Evolutionary conservation across 1,140 invertebrate genomes (phyloP), one percentile per base, ranked within the genome.

Genomic region (Gonatopus flavifemur): DNA sequence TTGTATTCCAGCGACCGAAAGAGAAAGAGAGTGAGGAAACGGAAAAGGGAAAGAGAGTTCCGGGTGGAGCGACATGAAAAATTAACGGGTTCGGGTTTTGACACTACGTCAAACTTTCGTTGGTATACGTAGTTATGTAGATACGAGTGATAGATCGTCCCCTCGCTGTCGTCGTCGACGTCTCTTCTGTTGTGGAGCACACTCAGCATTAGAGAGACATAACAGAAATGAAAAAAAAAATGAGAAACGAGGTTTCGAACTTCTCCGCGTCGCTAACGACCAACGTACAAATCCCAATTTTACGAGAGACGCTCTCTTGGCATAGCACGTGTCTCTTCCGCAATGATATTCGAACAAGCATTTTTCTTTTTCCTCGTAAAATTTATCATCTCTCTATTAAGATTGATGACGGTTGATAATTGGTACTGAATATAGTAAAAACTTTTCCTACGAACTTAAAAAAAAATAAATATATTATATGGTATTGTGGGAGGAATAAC

Each of bases 71-170:
- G 56, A 55, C 64, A 62, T 71, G 64, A 69, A 70, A 70, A 72
- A 70, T 70, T 70, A 72, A 68, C 66, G 61, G 53, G 52, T 37
- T 41, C 42, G 48, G 49, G 48, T 65, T 63, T 71, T 67, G 62
- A 70, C 66, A 59, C 50, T 37, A 51, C 59, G 65, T 72, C 62
- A 70, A 68, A 70, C 54, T 70, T 62, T 62, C 58, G 48, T 64
- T 59, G 55, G n/a, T n/a, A n/a, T n/a, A n/a, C n/a, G n/a, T n/a
- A n/a, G n/a, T n/a, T n/a, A n/a, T n/a, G n/a, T n/a, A n/a, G n/a
- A n/a, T 59, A 59, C 57, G 43, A 41, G 60, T 68, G 66, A 68
- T 68, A 65, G 66, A 68, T 67, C 62, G 55, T 62, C 35, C 33
- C 35, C 40, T 32, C 49, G 40, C 38, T 45, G 53, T 41, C 43